Base-by-base conservation (phyloP, 2,113 vertebrate genomes). In the Recurvirostra avosetta region DNA sequence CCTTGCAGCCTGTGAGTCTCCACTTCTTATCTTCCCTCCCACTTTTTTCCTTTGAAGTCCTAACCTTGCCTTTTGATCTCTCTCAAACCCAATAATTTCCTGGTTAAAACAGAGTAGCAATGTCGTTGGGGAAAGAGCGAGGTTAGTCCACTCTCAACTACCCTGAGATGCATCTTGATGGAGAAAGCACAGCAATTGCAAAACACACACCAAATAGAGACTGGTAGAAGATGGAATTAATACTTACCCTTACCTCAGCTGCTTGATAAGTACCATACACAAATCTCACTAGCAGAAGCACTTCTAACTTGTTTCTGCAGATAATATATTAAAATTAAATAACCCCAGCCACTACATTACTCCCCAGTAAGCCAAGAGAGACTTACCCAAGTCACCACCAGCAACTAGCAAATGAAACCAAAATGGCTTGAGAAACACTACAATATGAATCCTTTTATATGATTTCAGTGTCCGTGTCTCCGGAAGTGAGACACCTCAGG, bases 401-500 rank as follows among this genome's bases (percentile, higher is more conserved):
- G 86, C 80, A 12, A 67, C 76, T 23, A 66, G 68, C 68, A 72
- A 80, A 92, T 2, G 81, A 96, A 96, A 95, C 92, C 59, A 32
- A 65, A 87, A 70, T 1, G 86, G 87, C 8, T 89, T 88, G 88
- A 18, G 58, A 16, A 82, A 3, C 26, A 4, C 43, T 38, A 30
- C 13, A 65, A 58, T 63, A 82, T 52, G 80, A 90, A 92, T 70
- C 88, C 94, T 96, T 97, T 95, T 96, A 97, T 96, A 96, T 2
- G 36, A 58, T 88, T 87, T 72, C 2, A 6, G 32, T 13, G 58
- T 53, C 71, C 4, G 1, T 22, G 78, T 43, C 34, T 36, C 95
- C 73, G 83, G 96, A 97, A 90, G 78, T 96, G 95, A 97, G 89
- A 92, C 91, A 96, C 92, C 86, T 92, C 84, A 96, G 61, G 88